These are phyloP conservation scores for Cladopsammia gracilis DNA, from an alignment of 64 coral and sea anemone genomes.

Conservation along the genomic window DNA sequence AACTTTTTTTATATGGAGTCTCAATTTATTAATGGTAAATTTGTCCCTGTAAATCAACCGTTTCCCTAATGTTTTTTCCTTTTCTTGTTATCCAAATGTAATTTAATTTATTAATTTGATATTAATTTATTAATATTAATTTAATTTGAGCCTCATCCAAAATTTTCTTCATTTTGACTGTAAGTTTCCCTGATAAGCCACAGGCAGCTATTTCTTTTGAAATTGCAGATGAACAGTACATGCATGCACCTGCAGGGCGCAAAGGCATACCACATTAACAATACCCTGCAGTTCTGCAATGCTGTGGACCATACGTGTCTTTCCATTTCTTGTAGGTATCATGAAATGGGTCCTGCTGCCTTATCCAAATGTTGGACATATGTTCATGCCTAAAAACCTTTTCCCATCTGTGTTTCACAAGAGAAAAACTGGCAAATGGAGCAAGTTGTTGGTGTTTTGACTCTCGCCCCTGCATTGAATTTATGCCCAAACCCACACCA, in stretches of 20 bases:
- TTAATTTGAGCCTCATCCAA: slow-evolving; percentile 38
- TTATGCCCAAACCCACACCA: slow-evolving; percentile 70
- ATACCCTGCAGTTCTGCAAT: slow-evolving; percentile 2
- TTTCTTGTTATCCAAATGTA: no score
- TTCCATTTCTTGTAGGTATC: slow-evolving; percentile 34
- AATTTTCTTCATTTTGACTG: slow-evolving; percentile 41
- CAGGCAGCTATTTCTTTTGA: slow-evolving; percentile 43
- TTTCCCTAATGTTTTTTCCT: no score
- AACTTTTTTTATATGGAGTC: slow-evolving; percentile 52
- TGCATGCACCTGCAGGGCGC: neutral
- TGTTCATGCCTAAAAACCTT: slow-evolving; percentile 75
- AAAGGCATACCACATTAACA: slow-evolving; percentile 57
- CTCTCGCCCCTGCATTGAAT: slow-evolving; percentile 59
- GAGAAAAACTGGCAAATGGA: slow-evolving; percentile 10
- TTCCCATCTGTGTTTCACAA: slow-evolving; percentile 53
- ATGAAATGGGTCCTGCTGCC: slow-evolving; percentile 49
- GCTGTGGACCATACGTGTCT: slow-evolving; percentile 14
- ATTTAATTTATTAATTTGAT: no score
- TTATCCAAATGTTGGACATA: slow-evolving; percentile 49
- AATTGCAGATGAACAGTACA: slow-evolving; percentile 10
- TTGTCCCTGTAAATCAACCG: no score
- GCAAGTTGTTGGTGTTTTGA: slow-evolving; percentile 64
- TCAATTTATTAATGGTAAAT: no score
- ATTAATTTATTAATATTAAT: no score
- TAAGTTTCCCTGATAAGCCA: slow-evolving; percentile 25